Conservation (phyloP, 2,797 vertebrate species). For the Melanotaenia pygmaea region DNA sequence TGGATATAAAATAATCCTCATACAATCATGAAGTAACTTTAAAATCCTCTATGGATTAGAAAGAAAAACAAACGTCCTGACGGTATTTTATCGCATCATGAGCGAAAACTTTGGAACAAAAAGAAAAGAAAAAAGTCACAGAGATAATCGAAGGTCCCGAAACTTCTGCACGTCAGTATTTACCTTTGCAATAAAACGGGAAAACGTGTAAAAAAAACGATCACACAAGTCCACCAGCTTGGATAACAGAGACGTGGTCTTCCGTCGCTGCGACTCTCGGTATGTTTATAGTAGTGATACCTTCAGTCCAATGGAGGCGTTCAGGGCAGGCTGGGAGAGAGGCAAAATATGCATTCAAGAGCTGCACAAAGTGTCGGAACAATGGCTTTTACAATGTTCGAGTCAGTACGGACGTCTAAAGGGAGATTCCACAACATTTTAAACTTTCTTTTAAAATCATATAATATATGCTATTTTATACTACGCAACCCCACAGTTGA, state of each 20-base stretch:
- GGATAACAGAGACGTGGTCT: constrained; percentile 35
- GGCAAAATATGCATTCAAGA: constrained; percentile 38
- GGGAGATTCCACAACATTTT: too few species aligned
- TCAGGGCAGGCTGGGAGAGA: constrained; percentile 45
- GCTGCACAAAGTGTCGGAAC: neutral
- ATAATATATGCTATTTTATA: too few species aligned
- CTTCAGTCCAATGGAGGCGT: constrained; percentile 66
- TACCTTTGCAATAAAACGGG: neutral
- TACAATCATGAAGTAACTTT: neutral
- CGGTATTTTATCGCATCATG: constrained; percentile 11
- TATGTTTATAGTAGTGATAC: constrained; percentile 70
- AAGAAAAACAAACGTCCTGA: constrained; percentile 11
- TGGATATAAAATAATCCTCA: constrained; percentile 52
- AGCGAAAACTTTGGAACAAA: constrained; percentile 33
- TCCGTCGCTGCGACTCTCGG: constrained; percentile 40
- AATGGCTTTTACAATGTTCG: fast-evolving
- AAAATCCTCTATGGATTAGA: constrained; percentile 14
- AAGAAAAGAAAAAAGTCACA: constrained; percentile 18
- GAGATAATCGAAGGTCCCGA: constrained; percentile 12
- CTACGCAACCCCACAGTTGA: neutral
- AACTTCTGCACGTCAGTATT: constrained; percentile 11
- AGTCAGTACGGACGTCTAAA: neutral
- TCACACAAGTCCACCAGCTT: constrained; percentile 19
- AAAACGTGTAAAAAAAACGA: neutral
- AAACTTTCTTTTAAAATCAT: too few species aligned